Base-by-base conservation (phyloP, 2,888 invertebrate genomes). In the Pteria penguin region DNA sequence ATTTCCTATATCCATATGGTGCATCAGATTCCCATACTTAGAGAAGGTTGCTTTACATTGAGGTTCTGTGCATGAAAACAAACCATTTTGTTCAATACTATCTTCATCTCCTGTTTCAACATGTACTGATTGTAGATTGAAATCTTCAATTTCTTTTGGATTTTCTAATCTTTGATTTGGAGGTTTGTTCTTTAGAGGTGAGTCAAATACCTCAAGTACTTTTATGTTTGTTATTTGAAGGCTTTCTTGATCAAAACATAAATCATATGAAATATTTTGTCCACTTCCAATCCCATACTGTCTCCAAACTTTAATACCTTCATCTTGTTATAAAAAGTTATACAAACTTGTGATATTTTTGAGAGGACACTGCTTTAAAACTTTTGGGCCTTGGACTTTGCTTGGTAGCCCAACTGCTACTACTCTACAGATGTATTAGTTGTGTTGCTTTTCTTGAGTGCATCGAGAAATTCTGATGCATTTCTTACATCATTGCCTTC, bases 401-500 rank as follows among this genome's bases (percentile, higher is more conserved):
- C 32, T n/a, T 11, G 33, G 29, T 32, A 32, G 62, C 4, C 33
- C 33, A 4, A 54, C 5, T 11, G 67, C 54, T 54, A 29, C 29
- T 29, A 55, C 67, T 8, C n/a, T n/a, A 67, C 22, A n/a, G 52
- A 11, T n/a, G 29, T 29, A 55, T 52, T 67, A 4, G 26, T 61
- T 18, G n/a, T 52, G 22, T 60, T 74, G 18, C 54, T 27, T 29
- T 68, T 55, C 62, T 62, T 26, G 24, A 69, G 2, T 26, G 70
- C 65, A 32, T 55, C 14, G 2, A 55, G 24, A 29, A 70, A 70
- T 8, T 75, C 65, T 57, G 58, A 18, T 63, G 75, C 63, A 31
- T 63, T 65, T 22, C 61, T n/a, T 4, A 75, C 75, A 65, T 75
- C 58, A 45, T 70, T 57, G 5, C 75, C 75, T 65, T 75, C 75